Evolutionary conservation across 2,797 vertebrate genomes (phyloP), one percentile per base, ranked within the genome.

Genomic region (Sebastes variabilis): DNA sequence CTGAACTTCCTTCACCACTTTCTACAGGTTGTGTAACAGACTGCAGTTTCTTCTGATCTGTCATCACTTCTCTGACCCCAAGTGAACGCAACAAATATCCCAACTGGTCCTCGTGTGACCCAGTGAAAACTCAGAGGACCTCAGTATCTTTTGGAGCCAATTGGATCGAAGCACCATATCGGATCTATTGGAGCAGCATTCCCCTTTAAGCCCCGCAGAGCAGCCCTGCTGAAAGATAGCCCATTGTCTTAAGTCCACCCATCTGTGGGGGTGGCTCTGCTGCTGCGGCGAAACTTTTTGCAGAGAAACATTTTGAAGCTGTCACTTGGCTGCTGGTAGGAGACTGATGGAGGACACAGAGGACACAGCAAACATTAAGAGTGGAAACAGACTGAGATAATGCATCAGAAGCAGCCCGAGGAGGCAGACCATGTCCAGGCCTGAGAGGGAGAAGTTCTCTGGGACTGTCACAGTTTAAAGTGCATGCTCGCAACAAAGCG

Each of bases 231-330:
- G 80, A 81, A 64, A 89, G 79, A 89, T 83, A 65, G 80, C 72
- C 90, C 77, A 91, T 93, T 94, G 89, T 91, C 91, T 88, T 72
- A 67, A 89, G 90, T 94, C 95, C 95, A 88, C 95, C 96, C 94
- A 92, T 90, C 87, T 80, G 86, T 93, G 95, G 95, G 95, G 95
- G 95, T 92, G 95, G 95, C 84, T 89, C 90, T 83, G 70, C 42
- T 46, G 14, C 90, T 83, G 70, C 46, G 8, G 7, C 81, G 67
- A 92, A 95, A 95, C 85, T 88, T 92, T 52, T 94, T 90, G 89
- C 86, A 79, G 87, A 89, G 86, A 77, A 77, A 93, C 94, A 91
- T 70, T 90, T 95, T 90, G 5, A 73, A 86, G 79, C 87, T 94
- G 91, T 92, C 90, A 94, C 86, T 86, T 22, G 84, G 67, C 75